phyloP scores from a whole-genome alignment of 1,140 invertebrate genomes.

The Acromyrmex heyeri region DNA sequence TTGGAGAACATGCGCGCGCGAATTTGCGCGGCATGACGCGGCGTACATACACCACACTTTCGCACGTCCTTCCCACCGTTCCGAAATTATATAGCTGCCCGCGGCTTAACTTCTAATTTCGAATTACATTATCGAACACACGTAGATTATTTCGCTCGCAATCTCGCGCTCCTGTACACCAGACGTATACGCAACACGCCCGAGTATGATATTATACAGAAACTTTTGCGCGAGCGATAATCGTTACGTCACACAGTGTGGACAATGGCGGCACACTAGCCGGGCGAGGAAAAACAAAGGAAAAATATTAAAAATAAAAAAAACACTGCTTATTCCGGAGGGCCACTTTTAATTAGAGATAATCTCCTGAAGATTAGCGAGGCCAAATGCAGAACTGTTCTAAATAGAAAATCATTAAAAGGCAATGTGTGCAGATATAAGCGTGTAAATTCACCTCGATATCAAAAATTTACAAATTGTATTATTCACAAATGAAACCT shows the following conservation, averaged over 20 bases:
- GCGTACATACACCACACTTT: slow-evolving; percentile 18
- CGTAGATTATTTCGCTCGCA: slow-evolving; percentile 49
- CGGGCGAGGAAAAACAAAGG: neutral
- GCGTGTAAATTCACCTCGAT: slow-evolving; percentile 19
- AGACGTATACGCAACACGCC: slow-evolving; percentile 25
- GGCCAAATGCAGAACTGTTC: neutral
- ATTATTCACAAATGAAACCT: slow-evolving; percentile 15
- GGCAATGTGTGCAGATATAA: slow-evolving; percentile 8
- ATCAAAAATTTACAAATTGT: slow-evolving; percentile 23
- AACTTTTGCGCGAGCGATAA: slow-evolving; percentile 26
- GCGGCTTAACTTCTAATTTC: slow-evolving; percentile 56
- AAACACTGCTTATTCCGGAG: slow-evolving; percentile 33
- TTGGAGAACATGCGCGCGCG: slow-evolving; percentile 36
- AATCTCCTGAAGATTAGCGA: slow-evolving; percentile 35
- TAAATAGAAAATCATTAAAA: neutral
- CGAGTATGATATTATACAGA: slow-evolving; percentile 39
- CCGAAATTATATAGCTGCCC: slow-evolving; percentile 2
- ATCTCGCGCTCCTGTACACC: neutral
- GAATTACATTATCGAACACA: slow-evolving; percentile 60
- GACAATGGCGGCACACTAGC: slow-evolving; percentile 15
- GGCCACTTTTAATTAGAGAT: slow-evolving; percentile 45
- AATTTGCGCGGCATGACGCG: slow-evolving; percentile 32
- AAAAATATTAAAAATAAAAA: slow-evolving; percentile 11
- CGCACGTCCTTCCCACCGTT: slow-evolving; percentile 10
- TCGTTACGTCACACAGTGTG: slow-evolving; percentile 21